Evolutionary conservation across 1,140 invertebrate species (phyloP).

Genomic region (Pachyrhynchus sulphureomaculatus): DNA sequence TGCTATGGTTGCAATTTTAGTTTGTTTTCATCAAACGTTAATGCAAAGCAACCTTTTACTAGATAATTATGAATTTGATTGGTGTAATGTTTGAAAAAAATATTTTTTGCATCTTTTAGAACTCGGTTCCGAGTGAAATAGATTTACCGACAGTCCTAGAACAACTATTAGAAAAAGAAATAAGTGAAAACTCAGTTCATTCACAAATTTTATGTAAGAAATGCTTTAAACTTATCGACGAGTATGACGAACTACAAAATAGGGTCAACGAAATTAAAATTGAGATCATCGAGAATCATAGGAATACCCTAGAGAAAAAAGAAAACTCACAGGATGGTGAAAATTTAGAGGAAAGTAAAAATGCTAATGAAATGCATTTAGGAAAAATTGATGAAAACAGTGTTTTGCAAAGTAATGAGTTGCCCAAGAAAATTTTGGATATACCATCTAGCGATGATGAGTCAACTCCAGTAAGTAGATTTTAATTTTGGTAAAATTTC

Average conservation of each 20-base stretch:
- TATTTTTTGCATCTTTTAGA: slow-evolving; percentile 6
- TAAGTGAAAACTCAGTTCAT: slow-evolving; percentile 55
- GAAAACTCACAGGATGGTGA: slow-evolving; percentile 33
- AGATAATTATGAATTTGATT: no score
- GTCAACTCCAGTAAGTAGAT: slow-evolving; percentile 30
- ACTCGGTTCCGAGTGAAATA: not conserved
- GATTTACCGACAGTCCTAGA: slow-evolving; percentile 54
- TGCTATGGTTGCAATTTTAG: no score
- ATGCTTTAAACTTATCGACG: slow-evolving; percentile 62
- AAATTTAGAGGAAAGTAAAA: slow-evolving; percentile 6
- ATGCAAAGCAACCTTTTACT: no score
- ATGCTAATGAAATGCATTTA: slow-evolving; percentile 29
- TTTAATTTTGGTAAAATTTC: no score
- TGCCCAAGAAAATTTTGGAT: slow-evolving; percentile 45
- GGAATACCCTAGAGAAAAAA: slow-evolving; percentile 36
- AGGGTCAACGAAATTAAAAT: slow-evolving; percentile 39
- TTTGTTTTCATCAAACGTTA: no score
- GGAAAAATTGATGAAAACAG: slow-evolving; percentile 4
- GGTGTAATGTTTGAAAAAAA: no score
- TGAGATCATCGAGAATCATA: slow-evolving; percentile 45
- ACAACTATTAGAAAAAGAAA: slow-evolving; percentile 54
- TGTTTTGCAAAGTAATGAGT: slow-evolving; percentile 24
- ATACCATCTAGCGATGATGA: slow-evolving; percentile 50
- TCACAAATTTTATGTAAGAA: slow-evolving; percentile 63
- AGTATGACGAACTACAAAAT: slow-evolving; percentile 61